Percentiles rank a stretch among this genome's conserved stretches.
Evolutionary conservation across 1,140 invertebrate species (phyloP).

Genomic region (Drosophila ambigua): DNA sequence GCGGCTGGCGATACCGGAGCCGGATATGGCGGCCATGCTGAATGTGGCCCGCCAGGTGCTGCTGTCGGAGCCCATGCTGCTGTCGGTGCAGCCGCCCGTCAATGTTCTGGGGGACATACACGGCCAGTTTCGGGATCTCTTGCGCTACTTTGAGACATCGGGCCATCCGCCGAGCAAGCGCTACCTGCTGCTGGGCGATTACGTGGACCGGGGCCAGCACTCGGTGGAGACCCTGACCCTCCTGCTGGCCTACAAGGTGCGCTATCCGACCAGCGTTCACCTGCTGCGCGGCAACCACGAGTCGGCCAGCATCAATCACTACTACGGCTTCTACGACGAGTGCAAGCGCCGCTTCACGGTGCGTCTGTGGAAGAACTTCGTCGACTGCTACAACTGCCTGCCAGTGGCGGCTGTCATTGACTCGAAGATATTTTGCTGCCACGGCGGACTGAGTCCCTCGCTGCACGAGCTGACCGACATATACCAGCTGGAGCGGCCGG

Average conservation of each 20-base stretch:
- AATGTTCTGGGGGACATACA: constrained; percentile 99
- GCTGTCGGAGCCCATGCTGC: constrained; percentile 97
- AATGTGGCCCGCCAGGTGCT: constrained; percentile 98
- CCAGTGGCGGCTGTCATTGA: constrained; percentile 97
- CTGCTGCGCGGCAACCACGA: constrained; percentile 88
- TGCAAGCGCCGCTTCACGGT: constrained; percentile 98
- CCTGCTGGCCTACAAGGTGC: constrained; percentile 97
- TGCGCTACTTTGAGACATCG: constrained; percentile 98
- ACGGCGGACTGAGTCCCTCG: constrained; percentile 94
- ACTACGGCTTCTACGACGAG: constrained; percentile 97
- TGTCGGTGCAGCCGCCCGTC: constrained; percentile 97
- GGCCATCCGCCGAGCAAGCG: constrained; percentile 99
- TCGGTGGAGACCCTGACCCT: constrained; percentile 95
- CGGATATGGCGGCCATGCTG: constrained; percentile 31
- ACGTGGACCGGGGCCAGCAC: constrained; percentile 93
- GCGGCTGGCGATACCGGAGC: constrained; percentile 25
- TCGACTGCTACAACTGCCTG: constrained; percentile 84
- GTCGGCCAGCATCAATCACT: constrained; percentile 89
- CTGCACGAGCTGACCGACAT: constrained; percentile 95
- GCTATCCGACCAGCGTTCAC: constrained; percentile 94
- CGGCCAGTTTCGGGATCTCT: constrained; percentile 98
- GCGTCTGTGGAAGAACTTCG: constrained; percentile 99
- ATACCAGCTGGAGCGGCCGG: constrained; percentile 93
- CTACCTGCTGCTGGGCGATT: constrained; percentile 98
- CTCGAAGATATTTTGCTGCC: constrained; percentile 98